These are phyloP conservation scores for Teinopalpus imperialis DNA, from an alignment of 2,888 invertebrate genomes.

Conservation along the genomic window DNA sequence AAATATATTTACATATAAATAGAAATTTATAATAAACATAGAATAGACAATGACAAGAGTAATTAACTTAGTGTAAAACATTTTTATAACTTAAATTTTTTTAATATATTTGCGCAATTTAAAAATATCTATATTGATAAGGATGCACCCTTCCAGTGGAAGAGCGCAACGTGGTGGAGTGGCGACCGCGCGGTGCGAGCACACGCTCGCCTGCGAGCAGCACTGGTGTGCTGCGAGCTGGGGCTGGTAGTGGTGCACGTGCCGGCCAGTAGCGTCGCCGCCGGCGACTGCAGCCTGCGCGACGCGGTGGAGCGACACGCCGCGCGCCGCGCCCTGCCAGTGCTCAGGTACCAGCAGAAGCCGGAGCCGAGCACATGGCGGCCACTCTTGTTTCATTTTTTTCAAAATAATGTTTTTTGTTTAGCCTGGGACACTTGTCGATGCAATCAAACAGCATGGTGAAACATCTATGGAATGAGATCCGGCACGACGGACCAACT, in stretches of 20 bases:
- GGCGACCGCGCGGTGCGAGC: constrained; percentile 42
- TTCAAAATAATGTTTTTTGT: no score
- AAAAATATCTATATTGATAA: no score
- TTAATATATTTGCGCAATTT: no score
- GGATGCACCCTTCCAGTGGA: not conserved
- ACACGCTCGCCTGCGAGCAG: constrained; percentile 49
- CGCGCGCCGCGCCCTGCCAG: constrained; percentile 43
- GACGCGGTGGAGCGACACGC: constrained; percentile 67
- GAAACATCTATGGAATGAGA: constrained; percentile 51
- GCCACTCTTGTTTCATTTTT: no score
- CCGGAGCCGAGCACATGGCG: no score
- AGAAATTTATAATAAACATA: no score
- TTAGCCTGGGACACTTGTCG: constrained; percentile 55
- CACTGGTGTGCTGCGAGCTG: constrained; percentile 71
- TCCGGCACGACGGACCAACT: constrained; percentile 61
- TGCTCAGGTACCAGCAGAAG: constrained; percentile 53
- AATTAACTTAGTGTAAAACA: no score
- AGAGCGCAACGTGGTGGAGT: constrained; percentile 32
- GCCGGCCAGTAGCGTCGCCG: constrained; percentile 78
- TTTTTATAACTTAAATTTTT: no score
- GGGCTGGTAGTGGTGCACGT: constrained; percentile 83
- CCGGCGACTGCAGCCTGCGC: constrained; percentile 67
- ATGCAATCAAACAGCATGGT: constrained; percentile 46
- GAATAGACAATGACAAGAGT: no score
- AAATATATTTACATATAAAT: no score